Base-by-base conservation (phyloP, 2,888 invertebrate species). In the Amblyteles armatorius region DNA sequence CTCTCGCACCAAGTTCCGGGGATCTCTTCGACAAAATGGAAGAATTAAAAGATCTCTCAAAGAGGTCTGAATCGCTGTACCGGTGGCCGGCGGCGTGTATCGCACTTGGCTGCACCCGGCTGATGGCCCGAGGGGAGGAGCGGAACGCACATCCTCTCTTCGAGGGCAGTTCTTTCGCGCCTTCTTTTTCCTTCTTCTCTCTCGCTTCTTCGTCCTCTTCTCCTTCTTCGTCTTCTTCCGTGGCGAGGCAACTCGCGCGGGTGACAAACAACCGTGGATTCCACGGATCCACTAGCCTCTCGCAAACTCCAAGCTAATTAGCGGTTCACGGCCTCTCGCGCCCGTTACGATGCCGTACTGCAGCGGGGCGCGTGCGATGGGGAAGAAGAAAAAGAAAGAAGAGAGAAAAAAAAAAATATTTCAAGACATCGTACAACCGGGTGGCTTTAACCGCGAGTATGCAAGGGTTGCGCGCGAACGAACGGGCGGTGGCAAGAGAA, bases 231-330 rank as follows among this genome's bases (percentile, higher is more conserved):
- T 69, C 68, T 52, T 68, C 73, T 40, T 65, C 26, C 44, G 73
- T 78, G 81, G 79, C 79, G 82, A 74, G 73, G 40, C 84, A 55
- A 76, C 87, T 74, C 82, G 83, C 83, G 87, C 88, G 90, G 89
- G 90, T 91, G 91, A 91, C 91, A 92, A 91, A 91, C 91, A 91
- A 90, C 91, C 89, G 87, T 87, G 88, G 88, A 91, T 91, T 91
- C 92, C 91, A 91, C 90, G 92, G 92, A 92, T 91, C 86, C 90
- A 88, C 88, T 87, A 86, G 86, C 82, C 19, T 68, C 82, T 82
- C 88, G 88, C 91, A 90, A 90, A 90, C 90, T 88, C 89, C 88
- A 86, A 89, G 91, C 92, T 93, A 93, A 93, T 93, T 92, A 92
- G 92, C 88, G 91, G 91, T 89, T 92, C 90, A 88, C 90, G 90